These are phyloP conservation scores for Deilephila porcellus DNA, from an alignment of 2,888 invertebrate species.

Conservation along the genomic window DNA sequence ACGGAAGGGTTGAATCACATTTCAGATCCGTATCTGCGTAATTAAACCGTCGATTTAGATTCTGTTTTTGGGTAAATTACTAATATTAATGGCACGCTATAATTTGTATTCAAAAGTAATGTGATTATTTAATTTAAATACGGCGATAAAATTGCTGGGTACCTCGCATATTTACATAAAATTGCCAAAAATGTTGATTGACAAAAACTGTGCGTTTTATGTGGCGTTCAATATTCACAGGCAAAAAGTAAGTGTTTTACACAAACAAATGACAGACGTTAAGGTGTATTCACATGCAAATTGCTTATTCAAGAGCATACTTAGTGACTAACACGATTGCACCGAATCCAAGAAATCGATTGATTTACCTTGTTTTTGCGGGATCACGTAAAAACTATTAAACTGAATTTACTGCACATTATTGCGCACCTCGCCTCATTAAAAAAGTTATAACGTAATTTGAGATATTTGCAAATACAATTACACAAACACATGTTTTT, in stretches of 20 bases:
- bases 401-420: slow-evolving; percentile 31
- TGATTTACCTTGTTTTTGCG: slow-evolving; percentile 32
- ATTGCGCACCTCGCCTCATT: slow-evolving; percentile 32
- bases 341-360: slow-evolving; percentile 34
- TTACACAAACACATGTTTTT: slow-evolving; percentile 21
- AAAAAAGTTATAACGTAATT: slow-evolving; percentile 27
- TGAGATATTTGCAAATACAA: slow-evolving; percentile 29
- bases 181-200: slow-evolving; percentile 8
- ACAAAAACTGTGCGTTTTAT: slow-evolving; percentile 17
- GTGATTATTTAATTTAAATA: slow-evolving; percentile 21
- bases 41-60: slow-evolving; percentile 28
- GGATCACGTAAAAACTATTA: slow-evolving; percentile 35
- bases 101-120: slow-evolving; percentile 24
- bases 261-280: slow-evolving; percentile 11
- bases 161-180: slow-evolving; percentile 16
- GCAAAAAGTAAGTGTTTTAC: slow-evolving; percentile 12
- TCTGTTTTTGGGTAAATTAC: slow-evolving; percentile 7
- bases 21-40: slow-evolving; percentile 44
- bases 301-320: slow-evolving; percentile 31
- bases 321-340: slow-evolving; percentile 33
- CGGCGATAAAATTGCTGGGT: slow-evolving; percentile 1
- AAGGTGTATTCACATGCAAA: slow-evolving; percentile 22
- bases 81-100: slow-evolving; percentile 1
- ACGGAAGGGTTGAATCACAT: slow-evolving; percentile 36
- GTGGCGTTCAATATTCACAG: not conserved